Evolutionary conservation across 2,113 vertebrate species (phyloP).

Genomic region (Neomonachus schauinslandi): DNA sequence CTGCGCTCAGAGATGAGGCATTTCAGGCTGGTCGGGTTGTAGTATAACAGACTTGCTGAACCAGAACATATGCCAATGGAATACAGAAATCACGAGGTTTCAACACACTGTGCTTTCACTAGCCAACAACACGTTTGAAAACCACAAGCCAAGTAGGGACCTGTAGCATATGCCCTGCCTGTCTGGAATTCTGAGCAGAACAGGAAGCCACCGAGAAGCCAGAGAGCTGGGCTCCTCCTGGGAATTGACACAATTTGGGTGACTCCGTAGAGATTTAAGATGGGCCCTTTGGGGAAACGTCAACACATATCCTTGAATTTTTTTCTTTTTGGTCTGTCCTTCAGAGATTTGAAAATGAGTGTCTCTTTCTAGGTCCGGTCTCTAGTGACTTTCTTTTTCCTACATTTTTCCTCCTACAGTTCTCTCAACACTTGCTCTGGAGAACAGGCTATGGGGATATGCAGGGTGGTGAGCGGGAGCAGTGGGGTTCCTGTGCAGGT

Average conservation of each 20-base stretch:
- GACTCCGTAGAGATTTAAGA: background rate
- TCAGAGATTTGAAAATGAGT: background rate
- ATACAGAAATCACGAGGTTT: background rate
- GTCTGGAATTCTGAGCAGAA: conserved; percentile 1
- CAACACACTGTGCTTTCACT: background rate
- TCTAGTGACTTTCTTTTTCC: background rate
- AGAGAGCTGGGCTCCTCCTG: background rate
- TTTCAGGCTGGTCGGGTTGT: background rate
- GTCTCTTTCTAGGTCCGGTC: background rate
- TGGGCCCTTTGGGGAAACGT: background rate
- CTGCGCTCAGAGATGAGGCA: background rate
- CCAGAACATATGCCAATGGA: background rate
- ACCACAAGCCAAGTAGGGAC: background rate
- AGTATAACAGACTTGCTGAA: background rate
- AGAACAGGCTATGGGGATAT: background rate
- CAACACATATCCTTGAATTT: background rate
- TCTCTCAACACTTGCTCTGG: background rate
- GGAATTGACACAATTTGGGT: background rate
- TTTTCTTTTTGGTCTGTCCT: conserved; percentile 25
- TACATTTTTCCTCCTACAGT: background rate
- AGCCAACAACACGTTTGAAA: background rate
- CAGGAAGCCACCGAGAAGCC: background rate
- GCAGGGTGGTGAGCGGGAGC: fast-evolving
- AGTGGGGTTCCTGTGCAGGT: background rate
- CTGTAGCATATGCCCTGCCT: conserved; percentile 37